Percentiles rank a stretch among this genome's conserved stretches.
Evolutionary conservation across 2,113 vertebrate genomes (phyloP).

Genomic region (Pollachius pollachius): DNA sequence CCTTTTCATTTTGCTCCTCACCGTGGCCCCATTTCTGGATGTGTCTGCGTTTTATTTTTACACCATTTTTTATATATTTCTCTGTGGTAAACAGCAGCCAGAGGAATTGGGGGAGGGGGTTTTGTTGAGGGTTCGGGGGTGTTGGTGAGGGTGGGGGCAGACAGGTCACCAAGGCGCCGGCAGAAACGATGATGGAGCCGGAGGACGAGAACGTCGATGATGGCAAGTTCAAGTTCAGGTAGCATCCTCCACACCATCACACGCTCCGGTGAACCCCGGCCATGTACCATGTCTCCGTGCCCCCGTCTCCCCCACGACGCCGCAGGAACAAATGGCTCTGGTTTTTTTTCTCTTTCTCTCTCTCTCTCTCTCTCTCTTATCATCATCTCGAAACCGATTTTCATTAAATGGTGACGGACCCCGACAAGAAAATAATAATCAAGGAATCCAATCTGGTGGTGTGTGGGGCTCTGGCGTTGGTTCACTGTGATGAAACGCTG

Average conservation of each 20-base stretch:
- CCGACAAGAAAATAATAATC: not conserved
- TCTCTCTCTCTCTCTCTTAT: not conserved
- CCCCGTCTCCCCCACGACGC: not conserved
- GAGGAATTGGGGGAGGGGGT: slow-evolving; percentile 13
- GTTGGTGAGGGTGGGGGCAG: slow-evolving; percentile 36
- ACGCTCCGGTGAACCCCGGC: slow-evolving; percentile 7
- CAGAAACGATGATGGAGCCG: slow-evolving; percentile 21
- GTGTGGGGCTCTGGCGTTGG: not conserved
- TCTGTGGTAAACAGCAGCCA: slow-evolving; percentile 46
- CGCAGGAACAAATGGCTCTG: too few relatives aligned
- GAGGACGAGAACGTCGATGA: too few relatives aligned
- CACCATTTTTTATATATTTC: slow-evolving; percentile 32
- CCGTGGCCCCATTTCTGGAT: slow-evolving; percentile 63
- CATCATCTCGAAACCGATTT: not conserved
- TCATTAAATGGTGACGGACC: not conserved
- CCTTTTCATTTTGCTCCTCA: slow-evolving; percentile 47
- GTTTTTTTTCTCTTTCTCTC: not conserved
- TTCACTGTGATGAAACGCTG: not conserved
- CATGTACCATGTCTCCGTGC: slow-evolving; percentile 1
- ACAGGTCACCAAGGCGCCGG: slow-evolving; percentile 27
- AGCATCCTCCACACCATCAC: not conserved
- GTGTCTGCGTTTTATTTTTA: slow-evolving; percentile 23
- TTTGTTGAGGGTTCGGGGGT: slow-evolving; percentile 16
- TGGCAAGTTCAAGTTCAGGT: too few relatives aligned
- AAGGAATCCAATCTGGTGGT: slow-evolving; percentile 2